Conservation (phyloP, 2,113 vertebrate genomes). For the Heptranchias perlo region DNA sequence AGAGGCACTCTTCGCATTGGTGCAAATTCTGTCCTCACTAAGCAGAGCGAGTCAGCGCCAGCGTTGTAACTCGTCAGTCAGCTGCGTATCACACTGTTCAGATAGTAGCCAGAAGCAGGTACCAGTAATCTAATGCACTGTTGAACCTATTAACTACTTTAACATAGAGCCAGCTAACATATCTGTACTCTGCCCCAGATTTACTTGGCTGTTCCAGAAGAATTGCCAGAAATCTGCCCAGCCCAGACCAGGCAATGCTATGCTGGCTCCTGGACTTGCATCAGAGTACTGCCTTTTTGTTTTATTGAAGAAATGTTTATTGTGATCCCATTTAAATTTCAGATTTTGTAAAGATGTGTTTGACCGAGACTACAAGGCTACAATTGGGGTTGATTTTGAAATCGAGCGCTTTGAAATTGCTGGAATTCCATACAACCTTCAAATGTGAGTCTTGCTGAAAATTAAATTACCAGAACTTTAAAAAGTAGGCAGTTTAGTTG, state of each 20-base stretch:
- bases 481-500: not conserved
- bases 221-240: too few relatives aligned
- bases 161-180: too few relatives aligned
- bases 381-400: conserved; percentile 89
- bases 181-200: too few relatives aligned
- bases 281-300: not conserved
- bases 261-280: too few relatives aligned
- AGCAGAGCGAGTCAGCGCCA: too few relatives aligned
- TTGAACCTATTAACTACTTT: too few relatives aligned
- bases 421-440: conserved; percentile 74
- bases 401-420: conserved; percentile 80
- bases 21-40: not conserved
- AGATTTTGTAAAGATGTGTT: conserved; percentile 86
- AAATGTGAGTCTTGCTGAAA: conserved; percentile 69
- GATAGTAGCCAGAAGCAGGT: not conserved
- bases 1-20: not conserved
- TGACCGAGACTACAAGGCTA: conserved; percentile 82
- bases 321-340: conserved; percentile 17
- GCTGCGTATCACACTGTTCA: not conserved
- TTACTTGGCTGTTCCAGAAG: too few relatives aligned
- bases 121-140: too few relatives aligned
- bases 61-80: too few relatives aligned
- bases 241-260: too few relatives aligned
- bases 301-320: not conserved
- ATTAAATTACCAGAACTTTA: not conserved